Evolutionary conservation across 1,140 invertebrate species (phyloP), one percentile per base, ranked within the genome.

Genomic region (Drosophila biarmipes): DNA sequence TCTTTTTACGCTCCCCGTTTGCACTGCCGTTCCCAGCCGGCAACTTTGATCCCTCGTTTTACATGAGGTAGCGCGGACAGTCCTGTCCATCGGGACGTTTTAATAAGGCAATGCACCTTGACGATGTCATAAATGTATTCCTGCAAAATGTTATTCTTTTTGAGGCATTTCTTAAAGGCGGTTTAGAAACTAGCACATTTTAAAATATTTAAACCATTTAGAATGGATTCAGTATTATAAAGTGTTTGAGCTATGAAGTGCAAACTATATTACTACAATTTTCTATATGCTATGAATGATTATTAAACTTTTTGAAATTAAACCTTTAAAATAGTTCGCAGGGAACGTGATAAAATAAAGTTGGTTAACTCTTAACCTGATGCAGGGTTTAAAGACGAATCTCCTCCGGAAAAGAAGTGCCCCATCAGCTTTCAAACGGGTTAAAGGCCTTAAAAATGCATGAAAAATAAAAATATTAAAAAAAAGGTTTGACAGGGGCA

Each of bases 31-130:
- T 48, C 8, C 27, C 29, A 51, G 17, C 24, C 35, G 19, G 34
- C 62, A 78, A 59, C 27, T 67, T 63, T 82, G 69, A 86, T 73
- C 67, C 61, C 46, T 73, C 46, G 73, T 78, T 77, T 76, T 78
- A 62, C 73, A 80, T 68, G 37, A 38, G n/a, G 35, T 14, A 46
- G 45, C 59, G 21, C 42, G 43, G 19, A 45, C 11, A 52, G 55
- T 45, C 46, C n/a, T 35, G 49, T 58, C 40, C 62, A 37, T 4
- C 14, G 51, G 34, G 42, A 55, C 12, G 42, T 12, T 68, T 69
- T 54, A 68, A 69, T 56, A 54, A 17, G n/a, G 7, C 7, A 31
- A 5, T 37, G 35, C 24, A 43, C 24, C n/a, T 56, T 48, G 24
- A 14, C 8, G 29, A 12, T 21, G 21, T 21, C 21, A 31, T 4